phyloP scores from a whole-genome alignment of 2,797 vertebrate genomes.

The Ciconia nigra region DNA sequence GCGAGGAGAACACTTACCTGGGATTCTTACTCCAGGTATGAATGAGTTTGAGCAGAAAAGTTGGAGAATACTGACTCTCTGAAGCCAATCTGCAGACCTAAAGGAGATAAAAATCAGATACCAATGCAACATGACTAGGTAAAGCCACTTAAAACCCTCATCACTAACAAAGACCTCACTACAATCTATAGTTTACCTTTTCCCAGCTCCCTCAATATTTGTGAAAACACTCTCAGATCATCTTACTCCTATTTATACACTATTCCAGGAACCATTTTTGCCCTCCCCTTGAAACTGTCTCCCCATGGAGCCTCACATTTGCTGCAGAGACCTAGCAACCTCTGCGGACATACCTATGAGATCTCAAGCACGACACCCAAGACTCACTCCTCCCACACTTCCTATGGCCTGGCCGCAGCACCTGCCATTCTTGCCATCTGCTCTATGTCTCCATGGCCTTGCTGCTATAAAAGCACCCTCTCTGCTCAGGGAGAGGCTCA shows the following conservation, averaged over 20 bases:
- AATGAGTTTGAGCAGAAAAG: slow-evolving; percentile 89
- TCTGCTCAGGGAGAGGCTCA: neutral
- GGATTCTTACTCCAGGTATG: slow-evolving; percentile 90
- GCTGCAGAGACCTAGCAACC: neutral
- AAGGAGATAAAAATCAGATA: neutral
- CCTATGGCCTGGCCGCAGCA: neutral
- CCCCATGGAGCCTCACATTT: neutral
- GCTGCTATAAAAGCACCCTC: neutral
- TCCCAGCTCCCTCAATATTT: neutral
- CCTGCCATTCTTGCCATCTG: neutral
- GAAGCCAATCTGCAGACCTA: slow-evolving; percentile 89
- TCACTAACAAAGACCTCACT: neutral
- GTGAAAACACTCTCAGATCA: neutral
- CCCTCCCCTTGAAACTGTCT: neutral
- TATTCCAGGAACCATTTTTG: neutral
- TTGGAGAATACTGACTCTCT: slow-evolving; percentile 92
- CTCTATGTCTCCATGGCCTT: neutral
- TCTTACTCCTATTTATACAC: neutral
- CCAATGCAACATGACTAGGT: neutral
- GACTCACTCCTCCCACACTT: neutral
- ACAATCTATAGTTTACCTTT: neutral
- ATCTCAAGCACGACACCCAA: neutral
- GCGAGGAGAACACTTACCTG: slow-evolving; percentile 73
- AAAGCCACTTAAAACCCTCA: neutral
- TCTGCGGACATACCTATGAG: neutral